Evolutionary conservation across 1,140 invertebrate species (phyloP).

Genomic region (Drosophila subpulchrella): DNA sequence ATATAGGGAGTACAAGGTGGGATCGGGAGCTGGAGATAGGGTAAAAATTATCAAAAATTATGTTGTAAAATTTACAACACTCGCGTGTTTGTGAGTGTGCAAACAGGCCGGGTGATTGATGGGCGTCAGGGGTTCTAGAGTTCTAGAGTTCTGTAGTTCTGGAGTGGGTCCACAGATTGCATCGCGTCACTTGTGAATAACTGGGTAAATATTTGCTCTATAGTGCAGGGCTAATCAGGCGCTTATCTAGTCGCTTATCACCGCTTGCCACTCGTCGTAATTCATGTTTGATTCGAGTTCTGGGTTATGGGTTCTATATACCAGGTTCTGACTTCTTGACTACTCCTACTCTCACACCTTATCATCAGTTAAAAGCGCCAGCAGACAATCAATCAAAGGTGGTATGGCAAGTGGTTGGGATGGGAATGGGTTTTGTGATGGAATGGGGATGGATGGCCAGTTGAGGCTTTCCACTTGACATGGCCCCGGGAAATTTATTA

Average conservation of each 20-base stretch:
- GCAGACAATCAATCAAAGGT: conserved; percentile 65
- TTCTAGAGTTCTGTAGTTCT: background rate
- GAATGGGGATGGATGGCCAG: conserved; percentile 22
- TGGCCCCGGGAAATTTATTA: conserved; percentile 69
- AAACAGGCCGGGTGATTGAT: conserved; percentile 70
- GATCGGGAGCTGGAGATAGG: conserved; percentile 38
- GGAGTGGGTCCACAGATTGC: conserved; percentile 3
- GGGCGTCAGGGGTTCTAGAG: conserved; percentile 8
- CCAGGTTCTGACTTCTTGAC: background rate
- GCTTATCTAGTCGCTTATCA: conserved; percentile 68
- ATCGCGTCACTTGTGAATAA: conserved; percentile 78
- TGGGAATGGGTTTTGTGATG: background rate
- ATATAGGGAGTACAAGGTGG: background rate
- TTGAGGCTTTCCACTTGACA: conserved; percentile 44
- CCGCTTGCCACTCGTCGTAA: conserved; percentile 53
- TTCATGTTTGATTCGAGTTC: conserved; percentile 49
- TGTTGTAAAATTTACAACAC: conserved; percentile 80
- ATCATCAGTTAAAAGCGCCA: conserved; percentile 44
- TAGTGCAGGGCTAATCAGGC: conserved; percentile 69
- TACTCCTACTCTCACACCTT: conserved; percentile 11
- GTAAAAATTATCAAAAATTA: conserved; percentile 77
- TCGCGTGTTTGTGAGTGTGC: conserved; percentile 31
- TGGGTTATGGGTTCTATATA: background rate
- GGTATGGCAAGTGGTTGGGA: conserved; percentile 8
- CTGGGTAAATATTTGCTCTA: conserved; percentile 70